A percentile compares a stretch with the other conserved stretches of the same genome.
phyloP scores from a whole-genome alignment of 2,113 vertebrate genomes.

The Chascanopsetta lugubris region DNA sequence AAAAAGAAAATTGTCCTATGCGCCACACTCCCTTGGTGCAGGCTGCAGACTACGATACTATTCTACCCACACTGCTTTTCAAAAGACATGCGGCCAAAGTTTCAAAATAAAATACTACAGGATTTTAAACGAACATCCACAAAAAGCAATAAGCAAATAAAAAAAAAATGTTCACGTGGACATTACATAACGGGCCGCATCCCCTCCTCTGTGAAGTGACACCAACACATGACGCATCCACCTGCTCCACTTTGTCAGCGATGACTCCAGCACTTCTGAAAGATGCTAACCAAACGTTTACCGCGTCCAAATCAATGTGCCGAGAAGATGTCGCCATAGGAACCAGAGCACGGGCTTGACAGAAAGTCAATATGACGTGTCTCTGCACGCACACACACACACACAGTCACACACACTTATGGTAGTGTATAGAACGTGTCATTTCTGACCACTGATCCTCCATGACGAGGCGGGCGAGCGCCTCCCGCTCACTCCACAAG shows the following conservation, averaged over 20 bases:
- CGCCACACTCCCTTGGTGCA: too few species aligned
- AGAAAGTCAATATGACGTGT: conserved; percentile 71
- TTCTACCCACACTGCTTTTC: too few species aligned
- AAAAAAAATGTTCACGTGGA: too few species aligned
- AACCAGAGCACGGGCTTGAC: conserved; percentile 57
- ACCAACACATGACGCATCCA: too few species aligned
- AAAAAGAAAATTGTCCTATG: too few species aligned
- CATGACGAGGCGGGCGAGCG: conserved; percentile 33
- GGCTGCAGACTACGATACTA: too few species aligned
- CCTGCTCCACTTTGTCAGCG: conserved; percentile 50
- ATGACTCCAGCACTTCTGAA: conserved; percentile 64
- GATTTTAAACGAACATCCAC: too few species aligned
- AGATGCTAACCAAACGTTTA: conserved; percentile 74
- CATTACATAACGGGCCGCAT: neutral
- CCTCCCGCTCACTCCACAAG: conserved; percentile 45
- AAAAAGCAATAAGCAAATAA: neutral
- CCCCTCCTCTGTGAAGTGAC: conserved; percentile 15
- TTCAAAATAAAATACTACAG: too few species aligned
- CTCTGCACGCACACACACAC: neutral
- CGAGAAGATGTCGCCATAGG: conserved; percentile 61
- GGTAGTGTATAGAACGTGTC: neutral
- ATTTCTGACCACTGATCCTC: conserved; percentile 25
- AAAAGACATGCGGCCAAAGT: too few species aligned
- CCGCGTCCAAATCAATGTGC: conserved; percentile 62
- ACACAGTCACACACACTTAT: neutral